Evolutionary conservation across 1,140 invertebrate genomes (phyloP), one percentile per base, ranked within the genome.

Genomic region (Drosophila murphyi): DNA sequence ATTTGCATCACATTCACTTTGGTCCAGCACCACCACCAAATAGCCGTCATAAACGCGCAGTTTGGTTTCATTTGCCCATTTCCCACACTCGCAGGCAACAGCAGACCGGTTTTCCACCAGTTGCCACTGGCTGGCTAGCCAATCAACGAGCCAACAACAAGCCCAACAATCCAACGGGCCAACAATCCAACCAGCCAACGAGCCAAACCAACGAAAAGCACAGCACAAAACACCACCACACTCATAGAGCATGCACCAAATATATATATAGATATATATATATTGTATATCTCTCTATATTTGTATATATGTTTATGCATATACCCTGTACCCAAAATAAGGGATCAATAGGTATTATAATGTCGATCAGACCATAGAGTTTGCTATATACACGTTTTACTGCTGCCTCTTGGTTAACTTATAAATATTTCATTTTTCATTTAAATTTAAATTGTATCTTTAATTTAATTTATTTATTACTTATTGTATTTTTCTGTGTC

Each of bases 1-100:
- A 78, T 78, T 76, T 76, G 73, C 57, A 78, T 62, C 61, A 76
- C 76, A 78, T 78, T 78, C 68, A 78, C 76, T 78, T 78, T 72
- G 61, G 61, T 65, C 73, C 62, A 67, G 39, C 10, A n/a, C 10
- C 39, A 43, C 10, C 39, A n/a, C 39, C 39, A 43, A 43, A 43
- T n/a, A 43, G 39, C n/a, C 39, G 47, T 59, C 76, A 54, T 67
- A 68, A 60, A 59, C 41, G 50, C 65, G 48, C 34, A 78, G 61
- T 72, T 57, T 52, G 72, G 67, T 48, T 63, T 63, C 51, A 73
- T 77, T 78, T 78, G 65, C 39, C 65, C 76, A 76, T 76, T 78
- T 78, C 72, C 76, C 76, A 73, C 63, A 73, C 71, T 73, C 55
- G 57, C 55, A 48, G 39, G 35, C 37, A 31, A 51, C 32, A 59